Conservation (phyloP, 2,797 vertebrate genomes). For the Esox masquinongy region DNA sequence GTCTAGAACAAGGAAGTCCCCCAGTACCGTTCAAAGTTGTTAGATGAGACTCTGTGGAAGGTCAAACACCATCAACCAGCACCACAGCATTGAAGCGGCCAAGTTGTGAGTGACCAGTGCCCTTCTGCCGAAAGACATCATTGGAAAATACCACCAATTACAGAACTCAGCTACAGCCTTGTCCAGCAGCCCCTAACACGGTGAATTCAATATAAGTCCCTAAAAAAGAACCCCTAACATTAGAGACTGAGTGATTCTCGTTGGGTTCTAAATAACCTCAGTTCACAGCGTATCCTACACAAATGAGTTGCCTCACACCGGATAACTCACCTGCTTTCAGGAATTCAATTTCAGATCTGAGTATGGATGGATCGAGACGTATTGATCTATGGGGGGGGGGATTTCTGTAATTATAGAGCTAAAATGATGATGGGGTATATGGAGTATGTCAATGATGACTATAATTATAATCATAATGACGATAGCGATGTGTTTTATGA, state of each 20-base stretch:
- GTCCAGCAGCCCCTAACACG: too few relatives aligned
- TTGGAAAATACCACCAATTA: too few relatives aligned
- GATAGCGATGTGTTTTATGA: neutral
- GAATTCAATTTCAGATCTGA: neutral
- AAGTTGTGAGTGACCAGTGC: too few relatives aligned
- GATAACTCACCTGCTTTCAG: neutral
- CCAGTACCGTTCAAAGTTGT: too few relatives aligned
- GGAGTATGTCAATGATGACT: neutral
- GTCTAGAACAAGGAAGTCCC: too few relatives aligned
- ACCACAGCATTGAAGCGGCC: too few relatives aligned
- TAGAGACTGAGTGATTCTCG: neutral
- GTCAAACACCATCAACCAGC: too few relatives aligned
- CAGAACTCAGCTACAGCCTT: too few relatives aligned
- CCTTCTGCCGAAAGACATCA: too few relatives aligned
- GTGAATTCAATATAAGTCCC: too few relatives aligned
- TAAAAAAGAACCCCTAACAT: too few relatives aligned
- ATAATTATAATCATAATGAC: neutral
- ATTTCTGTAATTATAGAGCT: neutral
- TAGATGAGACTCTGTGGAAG: too few relatives aligned
- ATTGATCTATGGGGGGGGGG: neutral
- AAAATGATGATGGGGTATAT: neutral
- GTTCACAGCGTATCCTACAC: neutral
- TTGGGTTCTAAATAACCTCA: neutral
- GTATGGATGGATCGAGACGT: slow-evolving; percentile 20
- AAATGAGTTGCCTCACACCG: neutral